A percentile compares a stretch with the other conserved stretches of the same genome.
These are phyloP conservation scores for Caradrina kadenii DNA, from an alignment of 2,888 invertebrate species.

Conservation along the genomic window DNA sequence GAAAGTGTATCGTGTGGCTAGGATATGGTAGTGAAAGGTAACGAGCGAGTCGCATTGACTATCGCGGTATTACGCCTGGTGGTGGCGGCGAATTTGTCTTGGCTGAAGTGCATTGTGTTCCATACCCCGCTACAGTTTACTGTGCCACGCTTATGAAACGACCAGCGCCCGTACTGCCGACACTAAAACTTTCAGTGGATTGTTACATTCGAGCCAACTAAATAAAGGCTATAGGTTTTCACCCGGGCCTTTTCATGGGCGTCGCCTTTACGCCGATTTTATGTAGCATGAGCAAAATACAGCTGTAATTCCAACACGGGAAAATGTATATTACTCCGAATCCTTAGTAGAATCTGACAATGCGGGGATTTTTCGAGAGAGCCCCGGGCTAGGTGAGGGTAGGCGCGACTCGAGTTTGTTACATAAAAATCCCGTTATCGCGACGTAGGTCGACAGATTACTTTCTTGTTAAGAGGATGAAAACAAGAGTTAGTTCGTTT, in stretches of 20 bases:
- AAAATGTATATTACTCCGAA: conserved; percentile 88
- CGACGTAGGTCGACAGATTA: conserved; percentile 89
- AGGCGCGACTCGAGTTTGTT: conserved; percentile 89
- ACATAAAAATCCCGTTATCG: conserved; percentile 90
- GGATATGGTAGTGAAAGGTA: conserved; percentile 57
- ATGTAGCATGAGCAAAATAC: conserved; percentile 87
- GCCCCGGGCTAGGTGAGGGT: conserved; percentile 89
- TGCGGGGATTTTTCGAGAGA: conserved; percentile 86
- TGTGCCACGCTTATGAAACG: conserved; percentile 80
- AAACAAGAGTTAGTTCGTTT: conserved; percentile 88
- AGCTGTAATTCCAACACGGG: conserved; percentile 87
- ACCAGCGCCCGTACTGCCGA: conserved; percentile 75
- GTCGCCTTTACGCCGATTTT: conserved; percentile 87
- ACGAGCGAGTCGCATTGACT: conserved; percentile 67
- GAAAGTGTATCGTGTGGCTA: conserved; percentile 51
- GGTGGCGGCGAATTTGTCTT: conserved; percentile 73
- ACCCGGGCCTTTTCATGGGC: conserved; percentile 81
- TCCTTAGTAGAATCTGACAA: conserved; percentile 87
- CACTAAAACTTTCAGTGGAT: conserved; percentile 87
- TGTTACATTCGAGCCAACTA: conserved; percentile 86
- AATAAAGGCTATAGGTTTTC: conserved; percentile 84
- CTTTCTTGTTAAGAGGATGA: conserved; percentile 90
- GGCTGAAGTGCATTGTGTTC: conserved; percentile 74
- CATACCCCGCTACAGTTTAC: conserved; percentile 73
- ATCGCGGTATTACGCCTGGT: conserved; percentile 60